Evolutionary conservation across 2,113 vertebrate species (phyloP), one percentile per base, ranked within the genome.

Genomic region (Orthochromis malagaraziensis): DNA sequence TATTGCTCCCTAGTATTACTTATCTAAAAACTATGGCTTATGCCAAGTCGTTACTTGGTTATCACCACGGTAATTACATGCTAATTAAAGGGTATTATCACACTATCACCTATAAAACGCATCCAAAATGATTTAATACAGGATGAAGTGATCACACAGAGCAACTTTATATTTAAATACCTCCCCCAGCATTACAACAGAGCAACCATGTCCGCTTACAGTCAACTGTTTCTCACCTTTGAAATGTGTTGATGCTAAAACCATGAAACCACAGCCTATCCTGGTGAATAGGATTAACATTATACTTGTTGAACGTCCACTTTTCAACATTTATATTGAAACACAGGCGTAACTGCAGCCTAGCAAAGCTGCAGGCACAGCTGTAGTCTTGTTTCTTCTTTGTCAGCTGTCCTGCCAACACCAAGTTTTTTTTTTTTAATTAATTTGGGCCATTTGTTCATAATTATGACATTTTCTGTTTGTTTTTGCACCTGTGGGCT

Each of bases 61-160:
- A 4, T 26, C 38, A 73, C 38, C n/a, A 26, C 6, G 1, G 65
- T 73, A 73, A 73, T 73, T 73, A 45, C 38, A 73, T 73, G 65
- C 38, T 73, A 73, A 73, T 45, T 73, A 70, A 70, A 42, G 7
- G 63, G 3, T 9, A 70, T 70, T 70, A 70, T 70, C n/a, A 70
- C 11, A 14, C 35, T 24, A 4, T 26, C 14, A 10, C 13, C 38
- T 26, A 7, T 17, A 73, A 45, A 73, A 26, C 0, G 5, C 0
- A 1, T 6, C 13, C 38, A 29, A 47, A 75, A 29, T 29, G 6
- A 29, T 29, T 47, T 75, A 75, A 29, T 21, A 17, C 21, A 45
- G 38, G 38, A 45, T 45, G 1, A 73, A 16, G 68, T 45, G 68
- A 45, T 26, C 68, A 24, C 21, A 73, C 38, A 26, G 21, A 45